Percentiles rank a stretch among this genome's conserved stretches.
These are phyloP conservation scores for Urocynchramus pylzowi DNA, from an alignment of 2,113 vertebrate species.

Conservation along the genomic window DNA sequence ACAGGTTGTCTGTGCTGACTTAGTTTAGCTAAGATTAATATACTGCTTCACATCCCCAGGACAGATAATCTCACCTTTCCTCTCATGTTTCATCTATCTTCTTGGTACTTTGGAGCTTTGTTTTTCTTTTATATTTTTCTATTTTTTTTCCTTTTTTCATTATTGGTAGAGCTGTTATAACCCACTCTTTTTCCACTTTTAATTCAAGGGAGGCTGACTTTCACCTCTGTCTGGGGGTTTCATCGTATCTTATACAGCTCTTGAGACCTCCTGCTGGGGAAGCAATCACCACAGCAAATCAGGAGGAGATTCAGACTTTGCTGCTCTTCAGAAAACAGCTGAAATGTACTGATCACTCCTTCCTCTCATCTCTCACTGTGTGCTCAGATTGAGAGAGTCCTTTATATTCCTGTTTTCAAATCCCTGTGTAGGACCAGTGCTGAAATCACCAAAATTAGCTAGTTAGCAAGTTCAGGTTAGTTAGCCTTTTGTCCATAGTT, in stretches of 20 bases:
- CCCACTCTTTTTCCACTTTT: background rate
- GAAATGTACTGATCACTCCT: background rate
- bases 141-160: background rate
- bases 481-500: background rate
- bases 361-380: background rate
- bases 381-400: background rate
- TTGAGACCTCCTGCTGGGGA: background rate
- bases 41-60: background rate
- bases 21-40: background rate
- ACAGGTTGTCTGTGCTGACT: background rate
- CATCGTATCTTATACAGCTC: background rate
- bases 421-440: background rate
- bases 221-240: background rate
- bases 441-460: background rate
- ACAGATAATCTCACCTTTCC: background rate
- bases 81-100: background rate
- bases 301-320: background rate
- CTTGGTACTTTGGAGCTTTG: background rate
- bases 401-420: background rate
- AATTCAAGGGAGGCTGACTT: background rate
- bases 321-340: background rate
- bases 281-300: background rate
- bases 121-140: background rate
- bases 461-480: background rate
- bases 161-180: background rate